Conservation (phyloP, 2,797 vertebrate genomes). For the Pipistrellus pipistrellus region DNA sequence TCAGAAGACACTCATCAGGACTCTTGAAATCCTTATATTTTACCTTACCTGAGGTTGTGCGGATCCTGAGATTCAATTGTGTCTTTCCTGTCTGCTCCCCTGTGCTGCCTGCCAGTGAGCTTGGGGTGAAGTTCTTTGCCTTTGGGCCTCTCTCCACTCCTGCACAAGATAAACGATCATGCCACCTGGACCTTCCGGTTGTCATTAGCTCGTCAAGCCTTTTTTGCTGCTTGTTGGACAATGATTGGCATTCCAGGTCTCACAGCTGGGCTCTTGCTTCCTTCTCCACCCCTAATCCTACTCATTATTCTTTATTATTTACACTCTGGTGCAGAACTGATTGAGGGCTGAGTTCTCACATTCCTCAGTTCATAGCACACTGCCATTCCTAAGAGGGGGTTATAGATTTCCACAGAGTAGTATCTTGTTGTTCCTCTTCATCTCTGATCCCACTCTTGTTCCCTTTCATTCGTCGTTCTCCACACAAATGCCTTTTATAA, state of each 20-base stretch:
- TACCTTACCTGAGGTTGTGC: background rate
- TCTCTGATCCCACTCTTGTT: background rate
- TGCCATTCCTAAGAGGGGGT: background rate
- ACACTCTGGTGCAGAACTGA: background rate
- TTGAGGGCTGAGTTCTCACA: background rate
- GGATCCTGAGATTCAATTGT: background rate
- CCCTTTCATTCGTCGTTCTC: background rate
- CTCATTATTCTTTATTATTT: slow-evolving; percentile 39
- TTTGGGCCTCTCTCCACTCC: background rate
- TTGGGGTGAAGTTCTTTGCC: background rate
- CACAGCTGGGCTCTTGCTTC: background rate
- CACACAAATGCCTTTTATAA: background rate
- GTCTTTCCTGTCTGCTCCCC: background rate
- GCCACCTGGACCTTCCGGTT: background rate
- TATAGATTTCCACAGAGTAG: background rate
- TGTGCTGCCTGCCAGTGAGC: background rate
- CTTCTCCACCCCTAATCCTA: background rate
- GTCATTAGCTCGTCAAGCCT: background rate
- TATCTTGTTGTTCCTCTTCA: background rate
- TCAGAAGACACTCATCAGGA: background rate
- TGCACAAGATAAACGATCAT: no score
- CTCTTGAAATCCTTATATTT: background rate
- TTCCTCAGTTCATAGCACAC: background rate
- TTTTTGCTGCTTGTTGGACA: background rate
- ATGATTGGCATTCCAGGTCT: background rate